These are phyloP conservation scores for Charina bottae DNA, from an alignment of 2,113 vertebrate species.

Conservation along the genomic window DNA sequence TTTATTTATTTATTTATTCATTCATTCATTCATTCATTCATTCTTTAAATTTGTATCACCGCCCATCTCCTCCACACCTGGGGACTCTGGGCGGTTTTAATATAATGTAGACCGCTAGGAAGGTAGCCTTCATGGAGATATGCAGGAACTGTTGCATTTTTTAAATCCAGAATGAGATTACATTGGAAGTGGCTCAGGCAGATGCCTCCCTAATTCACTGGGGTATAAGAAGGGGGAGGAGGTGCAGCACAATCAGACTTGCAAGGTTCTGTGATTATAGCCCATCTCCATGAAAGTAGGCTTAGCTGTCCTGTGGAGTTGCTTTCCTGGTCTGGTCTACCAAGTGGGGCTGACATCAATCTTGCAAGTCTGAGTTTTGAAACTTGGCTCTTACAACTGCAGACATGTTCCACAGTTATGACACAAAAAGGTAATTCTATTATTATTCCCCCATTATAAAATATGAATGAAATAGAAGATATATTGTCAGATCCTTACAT, in stretches of 20 bases:
- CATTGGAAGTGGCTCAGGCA: neutral
- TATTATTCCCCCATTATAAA: constrained; percentile 28
- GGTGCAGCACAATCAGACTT: neutral
- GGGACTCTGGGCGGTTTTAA: no score
- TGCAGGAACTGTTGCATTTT: neutral
- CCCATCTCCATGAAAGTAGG: neutral
- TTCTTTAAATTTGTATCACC: no score
- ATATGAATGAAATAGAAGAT: neutral
- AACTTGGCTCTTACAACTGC: neutral
- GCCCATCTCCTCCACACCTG: no score
- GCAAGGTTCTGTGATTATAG: neutral
- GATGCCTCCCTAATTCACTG: neutral
- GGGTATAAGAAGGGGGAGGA: neutral
- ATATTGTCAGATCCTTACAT: constrained; percentile 57
- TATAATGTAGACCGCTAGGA: neutral
- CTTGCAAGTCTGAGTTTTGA: neutral
- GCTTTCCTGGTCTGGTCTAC: neutral
- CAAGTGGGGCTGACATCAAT: neutral
- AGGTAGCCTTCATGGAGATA: neutral
- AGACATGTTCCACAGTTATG: neutral
- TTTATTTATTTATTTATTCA: no score
- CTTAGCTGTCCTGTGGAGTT: neutral
- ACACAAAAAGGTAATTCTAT: constrained; percentile 38
- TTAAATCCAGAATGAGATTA: neutral
- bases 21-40: no score